A percentile compares a stretch with the other conserved stretches of the same genome.
Evolutionary conservation across 1,140 invertebrate species (phyloP).

Genomic region (Dreissena rostriformis): DNA sequence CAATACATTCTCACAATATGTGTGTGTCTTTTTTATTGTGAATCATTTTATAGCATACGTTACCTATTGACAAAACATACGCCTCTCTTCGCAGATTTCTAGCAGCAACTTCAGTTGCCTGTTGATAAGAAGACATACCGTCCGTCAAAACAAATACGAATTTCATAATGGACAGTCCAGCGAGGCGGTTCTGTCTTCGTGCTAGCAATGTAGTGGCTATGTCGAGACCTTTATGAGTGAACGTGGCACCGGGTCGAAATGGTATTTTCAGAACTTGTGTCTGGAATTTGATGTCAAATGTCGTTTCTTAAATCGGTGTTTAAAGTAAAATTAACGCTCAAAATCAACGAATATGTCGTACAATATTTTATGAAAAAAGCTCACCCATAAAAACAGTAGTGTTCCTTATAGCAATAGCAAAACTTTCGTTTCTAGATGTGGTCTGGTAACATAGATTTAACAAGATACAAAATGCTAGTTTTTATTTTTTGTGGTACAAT

Average conservation of each 20-base stretch:
- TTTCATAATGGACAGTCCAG: neutral
- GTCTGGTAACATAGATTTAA: too few species aligned
- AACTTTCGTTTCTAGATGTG: too few species aligned
- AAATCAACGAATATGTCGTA: too few species aligned
- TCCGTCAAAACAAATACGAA: constrained; percentile 17
- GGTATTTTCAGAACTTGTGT: neutral
- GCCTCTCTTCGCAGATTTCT: neutral
- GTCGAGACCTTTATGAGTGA: constrained; percentile 10
- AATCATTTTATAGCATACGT: neutral
- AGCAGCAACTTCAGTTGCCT: neutral
- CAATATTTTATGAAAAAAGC: too few species aligned
- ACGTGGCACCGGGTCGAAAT: constrained; percentile 28
- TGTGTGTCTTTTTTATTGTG: too few species aligned
- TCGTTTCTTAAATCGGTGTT: neutral
- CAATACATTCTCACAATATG: too few species aligned
- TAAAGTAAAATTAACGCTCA: too few species aligned
- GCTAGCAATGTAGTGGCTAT: neutral
- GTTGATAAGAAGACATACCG: neutral
- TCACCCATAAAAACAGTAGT: too few species aligned
- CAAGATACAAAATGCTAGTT: too few species aligned
- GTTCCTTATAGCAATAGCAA: too few species aligned
- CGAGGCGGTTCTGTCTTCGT: neutral
- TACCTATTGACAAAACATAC: constrained; percentile 26
- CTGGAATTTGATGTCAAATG: constrained; percentile 19
- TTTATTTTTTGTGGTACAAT: too few species aligned